These are phyloP conservation scores for Cathartes aura DNA, from an alignment of 2,113 vertebrate genomes.

Conservation along the genomic window DNA sequence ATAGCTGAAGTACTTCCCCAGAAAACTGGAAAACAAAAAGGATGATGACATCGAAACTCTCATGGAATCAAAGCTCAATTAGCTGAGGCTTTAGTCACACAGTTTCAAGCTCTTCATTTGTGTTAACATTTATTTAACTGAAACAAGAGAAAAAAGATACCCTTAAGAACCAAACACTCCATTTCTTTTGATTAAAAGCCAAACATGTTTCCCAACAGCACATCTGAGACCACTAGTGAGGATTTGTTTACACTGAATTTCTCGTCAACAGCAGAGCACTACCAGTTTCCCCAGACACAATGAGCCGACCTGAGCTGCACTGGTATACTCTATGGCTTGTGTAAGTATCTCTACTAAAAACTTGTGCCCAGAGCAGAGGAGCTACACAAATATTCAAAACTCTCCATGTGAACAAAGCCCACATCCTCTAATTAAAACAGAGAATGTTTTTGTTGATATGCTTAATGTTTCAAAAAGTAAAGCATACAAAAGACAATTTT, in stretches of 20 bases:
- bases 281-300: not conserved
- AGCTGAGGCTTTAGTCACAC: not conserved
- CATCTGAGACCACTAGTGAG: not conserved
- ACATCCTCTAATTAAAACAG: not conserved
- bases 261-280: not conserved
- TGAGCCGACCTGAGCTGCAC: not conserved
- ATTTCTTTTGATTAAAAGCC: constrained; percentile 15
- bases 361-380: not conserved
- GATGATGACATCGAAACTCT: not conserved
- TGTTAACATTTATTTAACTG: not conserved
- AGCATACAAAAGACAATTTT: not conserved
- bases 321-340: not conserved
- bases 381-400: not conserved
- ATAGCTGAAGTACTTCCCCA: not conserved
- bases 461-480: not conserved
- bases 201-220: not conserved
- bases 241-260: not conserved
- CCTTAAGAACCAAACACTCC: not conserved
- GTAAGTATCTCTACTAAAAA: not conserved
- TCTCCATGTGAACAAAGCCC: not conserved
- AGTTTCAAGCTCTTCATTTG: not conserved
- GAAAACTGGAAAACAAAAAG: not conserved
- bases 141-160: not conserved
- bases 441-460: not conserved
- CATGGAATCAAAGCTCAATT: not conserved